Percentiles rank a stretch among this genome's conserved stretches.
Evolutionary conservation across 2,113 vertebrate species (phyloP).

Genomic region (Ptilonorhynchus violaceus): DNA sequence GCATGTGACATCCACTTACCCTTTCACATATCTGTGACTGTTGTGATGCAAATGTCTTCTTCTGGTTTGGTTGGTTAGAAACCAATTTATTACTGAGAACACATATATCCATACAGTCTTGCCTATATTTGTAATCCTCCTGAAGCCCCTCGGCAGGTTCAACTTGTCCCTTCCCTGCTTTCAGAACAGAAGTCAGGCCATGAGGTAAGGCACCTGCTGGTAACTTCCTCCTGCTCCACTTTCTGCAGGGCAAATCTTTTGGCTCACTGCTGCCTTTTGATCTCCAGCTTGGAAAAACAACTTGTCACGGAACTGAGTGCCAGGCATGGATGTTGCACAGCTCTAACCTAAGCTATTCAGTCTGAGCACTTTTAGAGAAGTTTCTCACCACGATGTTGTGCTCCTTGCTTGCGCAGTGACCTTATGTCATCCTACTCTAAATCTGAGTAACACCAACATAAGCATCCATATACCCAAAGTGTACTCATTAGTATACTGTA

Average conservation of each 20-base stretch:
- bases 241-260: background rate
- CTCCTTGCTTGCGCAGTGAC: background rate
- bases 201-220: background rate
- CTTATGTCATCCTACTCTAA: background rate
- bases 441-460: background rate
- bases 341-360: background rate
- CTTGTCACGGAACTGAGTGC: rapidly evolving
- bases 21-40: background rate
- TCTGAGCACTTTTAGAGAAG: background rate
- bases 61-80: background rate
- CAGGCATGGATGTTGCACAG: background rate
- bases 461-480: background rate
- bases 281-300: background rate
- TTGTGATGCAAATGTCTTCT: background rate
- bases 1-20: rapidly evolving
- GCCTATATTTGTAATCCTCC: background rate
- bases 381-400: background rate
- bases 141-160: background rate
- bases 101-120: background rate
- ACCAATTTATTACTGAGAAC: background rate
- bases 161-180: background rate
- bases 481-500: background rate
- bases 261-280: background rate
- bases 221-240: background rate
- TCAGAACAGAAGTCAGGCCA: background rate